Base-by-base conservation (phyloP, 2,113 vertebrate genomes). In the Leptosomus discolor region DNA sequence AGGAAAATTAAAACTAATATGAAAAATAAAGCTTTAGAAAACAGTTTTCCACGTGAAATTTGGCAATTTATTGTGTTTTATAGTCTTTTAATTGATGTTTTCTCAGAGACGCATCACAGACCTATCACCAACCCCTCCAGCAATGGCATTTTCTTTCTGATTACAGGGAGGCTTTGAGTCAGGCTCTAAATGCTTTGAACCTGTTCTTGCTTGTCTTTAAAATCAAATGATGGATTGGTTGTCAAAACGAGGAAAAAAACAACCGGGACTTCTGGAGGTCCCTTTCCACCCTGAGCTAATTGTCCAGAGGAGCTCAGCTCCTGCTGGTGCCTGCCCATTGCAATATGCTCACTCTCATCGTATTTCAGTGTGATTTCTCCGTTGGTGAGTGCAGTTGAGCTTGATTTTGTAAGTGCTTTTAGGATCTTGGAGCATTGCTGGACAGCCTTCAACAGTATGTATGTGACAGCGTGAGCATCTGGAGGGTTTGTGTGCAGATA, bases 401-500 rank as follows among this genome's bases (percentile, higher is more conserved):
- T 88, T 74, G 81, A 79, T 90, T 96, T 92, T 85, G 36, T 79
- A 79, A 95, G 82, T 57, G 81, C 64, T 91, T 84, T 91, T 91
- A 96, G 84, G 85, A 88, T 94, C 87, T 94, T 94, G 64, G 60
- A 97, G 85, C 64, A 61, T n/a, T 95, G 68, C 60, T 96, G 96
- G 93, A 85, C 83, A 82, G 71, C 80, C 88, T 96, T 96, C 93
- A 82, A 36, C 4, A 1, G 46, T 78, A 54, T 75, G 32, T 92
- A 68, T 97, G 69, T 89, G 83, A 94, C 88, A 94, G 81, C 69
- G 85, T 51, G 90, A 97, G 93, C 96, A 96, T 97, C 94, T 97
- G 96, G 95, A 93, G 73, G 46, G 90, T 92, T 90, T 92, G 88
- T 96, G 88, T 94, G 87, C 85, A 93, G 93, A 97, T 97, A 96